Evolutionary conservation across 1,140 invertebrate genomes (phyloP), one percentile per base, ranked within the genome.

Genomic region (Vanessa atalanta): DNA sequence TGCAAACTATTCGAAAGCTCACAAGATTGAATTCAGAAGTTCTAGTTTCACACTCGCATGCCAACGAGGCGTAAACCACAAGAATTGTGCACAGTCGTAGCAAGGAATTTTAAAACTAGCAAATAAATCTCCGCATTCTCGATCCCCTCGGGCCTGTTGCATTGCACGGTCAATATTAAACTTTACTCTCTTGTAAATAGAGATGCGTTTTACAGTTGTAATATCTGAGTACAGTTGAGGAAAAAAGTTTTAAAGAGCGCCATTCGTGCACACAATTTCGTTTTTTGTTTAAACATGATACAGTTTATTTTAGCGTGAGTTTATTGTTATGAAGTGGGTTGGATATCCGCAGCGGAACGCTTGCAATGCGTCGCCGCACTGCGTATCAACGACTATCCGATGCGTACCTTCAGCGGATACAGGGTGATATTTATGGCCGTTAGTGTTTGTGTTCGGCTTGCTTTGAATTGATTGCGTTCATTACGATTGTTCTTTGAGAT

Each of bases 21-120:
- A 69, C 71, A 57, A 74, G 72, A 74, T 74, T 65, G 72, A 74
- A 74, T 74, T 47, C 71, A 72, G 65, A 50, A 73, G 63, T 69
- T 69, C 48, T 74, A 66, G 72, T 53, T 74, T 60, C 47, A 64
- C 66, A 69, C 66, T 66, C 51, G 64, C 71, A 64, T 67, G 71
- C 68, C 64, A 65, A 53, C 70, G 63, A 68, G 66, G 73, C 60
- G 73, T 57, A 70, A 72, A 70, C 73, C 72, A 26, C 65, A 63
- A 67, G 43, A 72, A 77, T 70, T 73, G 75, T 73, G 47, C 65
- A 53, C 66, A 43, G 61, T 77, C 71, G 53, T 63, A 60, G 64
- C 64, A 63, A 71, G 69, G 76, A 77, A 77, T 77, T 77, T 77
- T 77, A 77, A 77, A 77, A 74, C 68, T 73, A 69, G 68, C 68